Conservation (phyloP, 1,140 invertebrate genomes). For the Acromyrmex echinatior region DNA sequence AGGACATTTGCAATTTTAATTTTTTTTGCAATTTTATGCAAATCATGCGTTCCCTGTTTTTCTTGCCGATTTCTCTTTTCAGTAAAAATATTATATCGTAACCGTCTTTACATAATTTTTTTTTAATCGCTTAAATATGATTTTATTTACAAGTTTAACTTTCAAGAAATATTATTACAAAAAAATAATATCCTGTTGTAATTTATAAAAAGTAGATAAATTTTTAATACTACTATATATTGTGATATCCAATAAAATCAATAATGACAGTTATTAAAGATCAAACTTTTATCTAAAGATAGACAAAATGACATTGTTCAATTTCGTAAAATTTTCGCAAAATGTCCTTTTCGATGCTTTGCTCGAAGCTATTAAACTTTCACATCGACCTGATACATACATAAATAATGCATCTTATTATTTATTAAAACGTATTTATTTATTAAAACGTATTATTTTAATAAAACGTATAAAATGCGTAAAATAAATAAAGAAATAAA, state of each 20-base stretch:
- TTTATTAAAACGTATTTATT: too few species aligned
- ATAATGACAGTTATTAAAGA: constrained; percentile 3
- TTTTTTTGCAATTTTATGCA: constrained; percentile 19
- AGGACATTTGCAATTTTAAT: constrained; percentile 50
- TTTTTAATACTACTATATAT: background rate
- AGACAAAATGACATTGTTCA: background rate
- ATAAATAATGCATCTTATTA: constrained; percentile 21
- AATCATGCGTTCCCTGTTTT: background rate
- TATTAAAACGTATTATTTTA: too few species aligned
- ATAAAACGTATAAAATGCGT: background rate
- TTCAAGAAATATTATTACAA: background rate
- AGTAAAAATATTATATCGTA: background rate
- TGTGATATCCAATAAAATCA: background rate
- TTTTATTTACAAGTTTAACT: background rate
- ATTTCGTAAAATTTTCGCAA: background rate
- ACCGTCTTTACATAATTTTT: background rate
- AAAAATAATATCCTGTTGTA: background rate
- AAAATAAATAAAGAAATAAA: background rate
- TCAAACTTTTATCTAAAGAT: background rate
- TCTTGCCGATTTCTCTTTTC: background rate
- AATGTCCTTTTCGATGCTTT: background rate
- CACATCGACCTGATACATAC: background rate
- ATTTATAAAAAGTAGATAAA: background rate
- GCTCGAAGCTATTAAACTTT: background rate
- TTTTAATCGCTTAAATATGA: background rate